phyloP scores from a whole-genome alignment of 1,140 invertebrate genomes.

The Homalodisca vitripennis region DNA sequence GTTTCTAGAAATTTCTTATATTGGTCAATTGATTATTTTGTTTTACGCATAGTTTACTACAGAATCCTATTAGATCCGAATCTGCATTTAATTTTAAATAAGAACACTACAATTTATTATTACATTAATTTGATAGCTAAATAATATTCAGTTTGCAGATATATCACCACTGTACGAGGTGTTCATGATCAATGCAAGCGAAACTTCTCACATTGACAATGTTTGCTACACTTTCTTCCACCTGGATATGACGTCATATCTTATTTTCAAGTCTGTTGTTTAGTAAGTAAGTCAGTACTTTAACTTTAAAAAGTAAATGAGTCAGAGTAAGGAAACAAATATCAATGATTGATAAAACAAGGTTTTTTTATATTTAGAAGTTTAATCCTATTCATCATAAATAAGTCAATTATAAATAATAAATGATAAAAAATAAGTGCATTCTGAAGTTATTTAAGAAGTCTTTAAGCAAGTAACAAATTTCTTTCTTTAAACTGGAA shows the following conservation, averaged over 20 bases:
- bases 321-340: too few relatives aligned
- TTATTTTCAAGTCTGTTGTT: slow-evolving; percentile 19
- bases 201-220: slow-evolving; percentile 2
- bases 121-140: background rate
- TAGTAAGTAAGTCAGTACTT: too few relatives aligned
- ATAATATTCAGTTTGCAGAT: slow-evolving; percentile 3
- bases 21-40: background rate
- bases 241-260: slow-evolving; percentile 10
- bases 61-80: background rate
- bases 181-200: slow-evolving; percentile 1
- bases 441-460: too few relatives aligned
- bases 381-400: too few relatives aligned
- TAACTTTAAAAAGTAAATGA: too few relatives aligned
- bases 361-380: too few relatives aligned
- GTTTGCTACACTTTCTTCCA: slow-evolving; percentile 22
- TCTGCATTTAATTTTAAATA: background rate
- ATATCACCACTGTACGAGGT: slow-evolving; percentile 13
- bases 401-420: too few relatives aligned
- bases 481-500: too few relatives aligned
- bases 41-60: background rate
- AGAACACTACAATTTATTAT: background rate
- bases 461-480: too few relatives aligned
- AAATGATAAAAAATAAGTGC: too few relatives aligned
- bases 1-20: background rate
- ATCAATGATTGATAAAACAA: too few relatives aligned